Percentiles rank a stretch among this genome's conserved stretches.
These are phyloP conservation scores for Subanguina moxae DNA, from an alignment of 1,140 invertebrate genomes.

Conservation along the genomic window DNA sequence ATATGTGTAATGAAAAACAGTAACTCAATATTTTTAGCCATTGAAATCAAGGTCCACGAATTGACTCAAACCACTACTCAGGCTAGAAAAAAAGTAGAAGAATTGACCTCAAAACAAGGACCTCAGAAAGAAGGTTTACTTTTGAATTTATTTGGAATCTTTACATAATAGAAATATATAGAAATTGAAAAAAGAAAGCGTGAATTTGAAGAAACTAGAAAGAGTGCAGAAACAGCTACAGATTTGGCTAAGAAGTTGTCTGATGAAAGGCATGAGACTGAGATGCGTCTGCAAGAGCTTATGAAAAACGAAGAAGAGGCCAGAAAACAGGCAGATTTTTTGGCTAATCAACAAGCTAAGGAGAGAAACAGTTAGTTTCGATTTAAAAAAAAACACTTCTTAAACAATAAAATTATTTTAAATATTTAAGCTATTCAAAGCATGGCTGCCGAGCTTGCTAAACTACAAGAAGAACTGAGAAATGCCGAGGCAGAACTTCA, in stretches of 20 bases:
- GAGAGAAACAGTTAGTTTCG: neutral
- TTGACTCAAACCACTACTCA: neutral
- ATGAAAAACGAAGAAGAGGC: neutral
- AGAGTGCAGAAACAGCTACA: neutral
- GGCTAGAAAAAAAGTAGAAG: neutral
- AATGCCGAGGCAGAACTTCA: too few relatives aligned
- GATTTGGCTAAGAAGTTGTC: neutral
- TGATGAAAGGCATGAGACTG: neutral
- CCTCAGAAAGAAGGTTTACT: neutral
- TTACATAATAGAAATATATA: too few relatives aligned
- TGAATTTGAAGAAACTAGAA: neutral
- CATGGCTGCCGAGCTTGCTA: too few relatives aligned
- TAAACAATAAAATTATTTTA: too few relatives aligned
- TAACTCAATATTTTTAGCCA: neutral
- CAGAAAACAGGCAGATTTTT: neutral
- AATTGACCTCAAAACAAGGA: neutral
- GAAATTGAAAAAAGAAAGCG: neutral
- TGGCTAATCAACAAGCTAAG: slow-evolving; percentile 1
- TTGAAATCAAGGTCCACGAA: neutral
- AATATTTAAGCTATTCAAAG: too few relatives aligned
- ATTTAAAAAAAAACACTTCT: too few relatives aligned
- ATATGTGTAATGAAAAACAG: neutral
- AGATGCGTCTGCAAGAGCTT: neutral
- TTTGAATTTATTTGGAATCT: neutral
- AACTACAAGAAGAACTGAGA: too few relatives aligned